A percentile compares a stretch with the other conserved stretches of the same genome.
Evolutionary conservation across 2,113 vertebrate species (phyloP).

Genomic region (Zosterops japonicus): DNA sequence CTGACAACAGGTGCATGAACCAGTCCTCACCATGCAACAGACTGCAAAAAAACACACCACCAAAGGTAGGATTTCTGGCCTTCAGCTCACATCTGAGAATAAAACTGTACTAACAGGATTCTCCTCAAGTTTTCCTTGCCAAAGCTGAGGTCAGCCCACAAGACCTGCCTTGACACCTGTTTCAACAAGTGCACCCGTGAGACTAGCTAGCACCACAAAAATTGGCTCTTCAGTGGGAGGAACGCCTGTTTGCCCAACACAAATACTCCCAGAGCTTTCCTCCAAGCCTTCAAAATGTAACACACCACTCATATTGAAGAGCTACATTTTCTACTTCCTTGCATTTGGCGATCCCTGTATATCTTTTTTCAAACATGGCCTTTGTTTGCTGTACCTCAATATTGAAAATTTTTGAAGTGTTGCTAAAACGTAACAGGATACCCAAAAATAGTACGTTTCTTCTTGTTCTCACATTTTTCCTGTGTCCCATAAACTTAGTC

Average conservation of each 20-base stretch:
- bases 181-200: background rate
- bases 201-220: background rate
- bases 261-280: background rate
- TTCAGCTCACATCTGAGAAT: background rate
- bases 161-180: background rate
- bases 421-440: background rate
- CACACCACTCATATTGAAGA: background rate
- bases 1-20: background rate
- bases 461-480: background rate
- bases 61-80: background rate
- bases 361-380: background rate
- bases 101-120: slow-evolving; percentile 7
- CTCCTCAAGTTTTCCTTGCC: background rate
- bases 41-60: background rate
- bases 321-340: background rate
- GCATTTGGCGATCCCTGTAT: background rate
- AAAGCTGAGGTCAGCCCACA: background rate
- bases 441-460: background rate
- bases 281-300: background rate
- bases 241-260: background rate
- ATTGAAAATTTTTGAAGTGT: background rate
- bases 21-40: background rate
- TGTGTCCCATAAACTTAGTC: background rate
- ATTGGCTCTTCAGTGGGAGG: background rate
- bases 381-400: background rate